Evolutionary conservation across 2,797 vertebrate genomes (phyloP).

Genomic region (Erethizon dorsatum): DNA sequence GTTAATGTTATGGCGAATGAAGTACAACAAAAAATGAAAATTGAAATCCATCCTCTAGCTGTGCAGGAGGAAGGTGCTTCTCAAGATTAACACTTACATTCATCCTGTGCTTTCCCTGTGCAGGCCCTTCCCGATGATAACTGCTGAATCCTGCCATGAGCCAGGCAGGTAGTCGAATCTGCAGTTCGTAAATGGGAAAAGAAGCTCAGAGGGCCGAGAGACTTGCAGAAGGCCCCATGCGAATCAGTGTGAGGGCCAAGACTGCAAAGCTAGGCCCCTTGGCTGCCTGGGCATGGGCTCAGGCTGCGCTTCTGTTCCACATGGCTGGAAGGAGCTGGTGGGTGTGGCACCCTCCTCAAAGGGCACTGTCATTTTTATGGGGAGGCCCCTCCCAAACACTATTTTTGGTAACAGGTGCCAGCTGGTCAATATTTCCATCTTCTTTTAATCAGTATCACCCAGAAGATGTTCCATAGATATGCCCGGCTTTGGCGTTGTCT

Average conservation of each 20-base stretch:
- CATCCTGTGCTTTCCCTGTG: background rate
- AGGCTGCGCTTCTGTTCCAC: constrained; percentile 1
- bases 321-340: background rate
- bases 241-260: background rate
- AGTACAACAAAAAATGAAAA: constrained; percentile 24
- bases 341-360: constrained; percentile 12
- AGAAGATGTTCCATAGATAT: background rate
- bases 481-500: background rate
- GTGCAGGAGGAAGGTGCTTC: background rate
- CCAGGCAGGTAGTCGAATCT: background rate
- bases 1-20: background rate
- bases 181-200: background rate
- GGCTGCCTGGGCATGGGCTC: background rate
- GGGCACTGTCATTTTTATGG: background rate
- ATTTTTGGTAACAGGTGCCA: constrained; percentile 21
- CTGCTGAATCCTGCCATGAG: background rate
- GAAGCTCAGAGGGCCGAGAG: background rate
- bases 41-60: background rate
- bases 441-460: background rate
- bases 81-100: background rate
- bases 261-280: background rate
- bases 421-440: background rate
- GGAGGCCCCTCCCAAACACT: background rate
- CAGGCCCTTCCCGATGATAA: background rate
- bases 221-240: background rate